A percentile compares a stretch with the other conserved stretches of the same genome.
Evolutionary conservation across 2,797 vertebrate species (phyloP).

Genomic region (Darevskia mixta): DNA sequence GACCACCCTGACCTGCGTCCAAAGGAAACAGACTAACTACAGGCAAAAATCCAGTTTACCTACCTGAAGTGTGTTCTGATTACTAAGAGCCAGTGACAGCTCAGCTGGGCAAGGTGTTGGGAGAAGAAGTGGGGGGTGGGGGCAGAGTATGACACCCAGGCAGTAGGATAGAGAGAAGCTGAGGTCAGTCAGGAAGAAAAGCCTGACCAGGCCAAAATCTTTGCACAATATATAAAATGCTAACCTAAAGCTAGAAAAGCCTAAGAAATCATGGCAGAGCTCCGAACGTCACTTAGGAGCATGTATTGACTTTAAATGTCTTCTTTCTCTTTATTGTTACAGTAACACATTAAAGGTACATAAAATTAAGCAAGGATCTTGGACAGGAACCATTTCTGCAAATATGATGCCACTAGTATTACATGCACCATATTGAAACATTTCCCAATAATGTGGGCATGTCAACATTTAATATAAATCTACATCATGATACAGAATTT

Average conservation of each 20-base stretch:
- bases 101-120: neutral
- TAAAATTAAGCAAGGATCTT: neutral
- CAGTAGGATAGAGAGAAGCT: no score
- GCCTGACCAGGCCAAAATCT: neutral
- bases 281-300: neutral
- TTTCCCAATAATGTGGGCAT: neutral
- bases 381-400: neutral
- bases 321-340: neutral
- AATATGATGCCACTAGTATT: neutral
- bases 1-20: neutral
- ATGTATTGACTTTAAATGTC: neutral
- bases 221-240: neutral
- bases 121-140: neutral
- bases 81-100: neutral
- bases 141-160: neutral
- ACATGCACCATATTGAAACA: neutral
- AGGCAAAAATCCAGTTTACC: neutral
- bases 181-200: neutral
- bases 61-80: neutral
- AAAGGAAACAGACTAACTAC: neutral
- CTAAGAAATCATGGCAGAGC: neutral
- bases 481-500: neutral
- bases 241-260: neutral
- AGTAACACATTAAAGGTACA: neutral
- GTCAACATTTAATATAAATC: neutral